Evolutionary conservation across 1,140 invertebrate genomes (phyloP).

Genomic region (Drosophila jambulina): DNA sequence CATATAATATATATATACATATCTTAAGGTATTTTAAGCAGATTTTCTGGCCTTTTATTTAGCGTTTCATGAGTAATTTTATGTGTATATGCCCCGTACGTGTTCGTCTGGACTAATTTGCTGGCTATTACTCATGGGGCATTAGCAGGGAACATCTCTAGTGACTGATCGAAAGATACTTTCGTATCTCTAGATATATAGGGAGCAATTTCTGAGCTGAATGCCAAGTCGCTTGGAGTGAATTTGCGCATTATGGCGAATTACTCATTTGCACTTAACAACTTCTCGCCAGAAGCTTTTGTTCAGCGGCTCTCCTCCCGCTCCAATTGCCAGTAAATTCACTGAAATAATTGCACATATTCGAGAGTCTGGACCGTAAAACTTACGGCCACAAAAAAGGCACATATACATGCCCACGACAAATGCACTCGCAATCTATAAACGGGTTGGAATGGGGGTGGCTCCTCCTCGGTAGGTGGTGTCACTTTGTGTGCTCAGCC

Average conservation of each 20-base stretch:
- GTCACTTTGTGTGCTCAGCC: slow-evolving; percentile 70
- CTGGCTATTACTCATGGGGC: slow-evolving; percentile 36
- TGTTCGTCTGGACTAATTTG: slow-evolving; percentile 38
- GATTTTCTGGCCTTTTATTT: slow-evolving; percentile 1
- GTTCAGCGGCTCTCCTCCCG: slow-evolving; percentile 20
- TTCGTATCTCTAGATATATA: slow-evolving; percentile 3
- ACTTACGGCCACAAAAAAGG: slow-evolving; percentile 46
- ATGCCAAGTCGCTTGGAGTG: slow-evolving; percentile 11
- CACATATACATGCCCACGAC: slow-evolving; percentile 4
- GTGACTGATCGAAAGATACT: slow-evolving; percentile 14
- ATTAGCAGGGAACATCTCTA: slow-evolving; percentile 32
- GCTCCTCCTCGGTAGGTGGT: slow-evolving; percentile 9
- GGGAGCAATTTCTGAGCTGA: neutral
- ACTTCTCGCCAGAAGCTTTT: slow-evolving; percentile 16
- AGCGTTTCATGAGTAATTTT: slow-evolving; percentile 40
- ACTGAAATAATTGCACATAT: slow-evolving; percentile 73
- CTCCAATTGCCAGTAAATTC: slow-evolving; percentile 64
- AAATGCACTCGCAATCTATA: slow-evolving; percentile 21
- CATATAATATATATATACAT: slow-evolving; percentile 12
- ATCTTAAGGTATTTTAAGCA: slow-evolving; percentile 26
- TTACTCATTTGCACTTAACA: slow-evolving; percentile 40
- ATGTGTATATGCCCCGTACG: slow-evolving; percentile 25
- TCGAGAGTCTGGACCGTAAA: slow-evolving; percentile 50
- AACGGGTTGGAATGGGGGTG: neutral
- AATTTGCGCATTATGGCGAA: slow-evolving; percentile 24